Evolutionary conservation across 2,888 invertebrate genomes (phyloP), one percentile per base, ranked within the genome.

Genomic region (Scelioninae gen. 1): DNA sequence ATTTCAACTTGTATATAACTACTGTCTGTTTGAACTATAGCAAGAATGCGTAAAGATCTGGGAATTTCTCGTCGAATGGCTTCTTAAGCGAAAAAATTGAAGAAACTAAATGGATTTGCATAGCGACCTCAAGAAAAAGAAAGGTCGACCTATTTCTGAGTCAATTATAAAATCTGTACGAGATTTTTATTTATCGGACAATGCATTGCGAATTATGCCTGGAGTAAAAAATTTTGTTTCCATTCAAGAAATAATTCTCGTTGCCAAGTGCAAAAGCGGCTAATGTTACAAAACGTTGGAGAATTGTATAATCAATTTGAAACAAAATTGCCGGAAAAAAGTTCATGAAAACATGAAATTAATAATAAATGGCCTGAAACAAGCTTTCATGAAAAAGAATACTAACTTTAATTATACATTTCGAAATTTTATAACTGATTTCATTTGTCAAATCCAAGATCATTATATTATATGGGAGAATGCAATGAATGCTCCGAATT

Each of bases 51-150:
- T 53, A 11, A 32, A 10, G 38, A 43, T 51, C 23, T 43, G 0
- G 5, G 5, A 0, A 11, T 76, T n/a, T 68, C 66, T 34, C 76
- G 66, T 53, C 49, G 51, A 76, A 76, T 43, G 56, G 65, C 49
- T 34, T 49, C 53, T 0, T 8, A 43, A 11, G 66, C 45, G 6
- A 65, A 66, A n/a, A 63, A 56, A 66, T 10, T 58, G n/a, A 9
- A 29, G 1, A 53, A 72, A 72, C 40, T 5, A 29, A 49, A 45
- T 38, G 74, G 74, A 7, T 63, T 38, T 32, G 55, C 43, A 10
- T 74, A 63, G 5, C 7, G 63, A 13, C 32, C 13, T 7, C 43
- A 8, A 11, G n/a, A 75, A 75, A 65, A 65, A 56, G 45, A 16
- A 51, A 63, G 47, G 16, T 4, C 47, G 63, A 38, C 62, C 45